Base-by-base conservation (phyloP, 2,888 invertebrate genomes). In the Eudemis profundana region DNA sequence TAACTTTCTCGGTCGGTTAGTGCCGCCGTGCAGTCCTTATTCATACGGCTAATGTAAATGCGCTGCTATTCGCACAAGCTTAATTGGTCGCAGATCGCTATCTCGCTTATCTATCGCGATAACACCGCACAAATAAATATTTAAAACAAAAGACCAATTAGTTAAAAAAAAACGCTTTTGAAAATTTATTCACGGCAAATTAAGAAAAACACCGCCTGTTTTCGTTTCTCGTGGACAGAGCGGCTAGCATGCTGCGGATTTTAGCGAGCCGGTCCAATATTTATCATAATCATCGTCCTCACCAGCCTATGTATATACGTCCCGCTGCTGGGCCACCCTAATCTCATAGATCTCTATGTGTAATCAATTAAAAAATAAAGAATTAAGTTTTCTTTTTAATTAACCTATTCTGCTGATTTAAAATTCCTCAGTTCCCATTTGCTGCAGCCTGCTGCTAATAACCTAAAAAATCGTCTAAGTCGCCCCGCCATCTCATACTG, bases 141-240 rank as follows among this genome's bases (percentile, higher is more conserved):
- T 51, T 62, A 47, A 49, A 44, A 64, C 64, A 64, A 64, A 64
- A 59, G 64, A 50, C 57, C 64, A 64, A 64, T 64, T 64, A 64
- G 64, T 51, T 19, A 29, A 29, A 44, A 61, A 51, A 61, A 44
- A 61, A 38, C 15, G 15, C 17, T 17, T 44, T 19, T 29, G 19
- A 56, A 29, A 56, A 56, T 44, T 44, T 56, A 56, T 44, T 42
- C 29, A 19, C 42, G 56, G 42, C 54, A 19, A 56, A 56, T 56
- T 56, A 56, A 56, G 42, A 56, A 56, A 56, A 56, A 56, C 54
- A 29, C 40, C n/a, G 53, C 21, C 15, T 21, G 53, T 27, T 42
- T 19, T 38, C 38, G 51, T 53, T 4, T 54, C 17, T 27, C 17
- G 40, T 12, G 10, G 40, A 40, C 53, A 4, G n/a, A 56, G 29